Evolutionary conservation across 2,797 vertebrate species (phyloP), one percentile per base, ranked within the genome.

Genomic region (Crenichthys baileyi): DNA sequence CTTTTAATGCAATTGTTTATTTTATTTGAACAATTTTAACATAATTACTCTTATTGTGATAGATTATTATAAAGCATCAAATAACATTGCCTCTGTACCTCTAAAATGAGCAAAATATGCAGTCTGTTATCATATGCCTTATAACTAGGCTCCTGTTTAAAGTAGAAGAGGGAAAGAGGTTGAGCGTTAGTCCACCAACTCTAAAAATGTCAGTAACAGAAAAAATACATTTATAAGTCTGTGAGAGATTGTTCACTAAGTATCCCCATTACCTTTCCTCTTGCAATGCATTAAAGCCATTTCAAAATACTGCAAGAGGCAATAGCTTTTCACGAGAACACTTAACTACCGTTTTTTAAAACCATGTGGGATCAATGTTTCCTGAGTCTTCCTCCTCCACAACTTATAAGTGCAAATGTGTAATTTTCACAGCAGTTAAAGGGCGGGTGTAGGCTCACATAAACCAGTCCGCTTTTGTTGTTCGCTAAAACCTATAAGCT

Each of bases 351-450:
- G 22, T 60, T 31, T 76, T 76, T 58, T 76, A 61, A 70, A 53
- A 76, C 55, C 79, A 58, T 24, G 53, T 82, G 82, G 55, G 72
- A 60, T 72, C 20, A 7, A 44, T 31, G 51, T 79, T 78, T 78
- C 74, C 75, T 15, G 61, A 55, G 2, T 74, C 75, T 85, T 82
- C 68, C 79, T 77, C 77, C 77, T 88, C 74, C 70, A 77, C 85
- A 84, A 75, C 72, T 75, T 81, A 72, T 73, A n/a, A 82, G 80
- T 56, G 56, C 79, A 86, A 89, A 83, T 86, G 72, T 80, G 78
- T 81, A 48, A 83, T 86, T 89, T 70, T 85, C 65, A 71, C 48
- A 84, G 74, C 72, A 74, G 73, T 78, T 72, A 79, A 76, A 79
- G 24, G 76, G 85, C 79, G 73, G 41, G 72, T 41, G 44, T 39